These are phyloP conservation scores for Emydoidea blandingii DNA, from an alignment of 2,797 vertebrate species.

Conservation along the genomic window DNA sequence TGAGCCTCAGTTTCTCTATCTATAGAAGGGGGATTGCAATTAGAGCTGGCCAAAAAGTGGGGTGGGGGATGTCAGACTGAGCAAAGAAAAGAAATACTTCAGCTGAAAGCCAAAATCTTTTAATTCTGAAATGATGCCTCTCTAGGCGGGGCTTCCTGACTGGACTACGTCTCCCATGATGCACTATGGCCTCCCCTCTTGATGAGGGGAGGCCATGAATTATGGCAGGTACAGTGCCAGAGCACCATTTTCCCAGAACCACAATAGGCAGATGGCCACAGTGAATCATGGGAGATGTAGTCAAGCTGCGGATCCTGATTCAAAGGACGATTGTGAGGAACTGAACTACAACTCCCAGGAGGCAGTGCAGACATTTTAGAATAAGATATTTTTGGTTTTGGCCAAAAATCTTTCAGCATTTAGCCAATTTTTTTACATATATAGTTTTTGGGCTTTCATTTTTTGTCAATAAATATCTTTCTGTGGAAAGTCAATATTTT, in stretches of 20 bases:
- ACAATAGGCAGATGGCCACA: neutral
- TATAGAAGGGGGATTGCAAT: neutral
- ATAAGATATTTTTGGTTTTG: neutral
- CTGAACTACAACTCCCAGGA: neutral
- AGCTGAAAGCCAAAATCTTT: no score
- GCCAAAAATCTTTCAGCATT: neutral
- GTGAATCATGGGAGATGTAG: no score
- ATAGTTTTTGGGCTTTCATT: neutral
- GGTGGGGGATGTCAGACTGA: neutral
- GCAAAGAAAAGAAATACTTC: no score
- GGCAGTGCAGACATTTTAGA: neutral
- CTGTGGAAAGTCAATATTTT: slow-evolving; percentile 12
- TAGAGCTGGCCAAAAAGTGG: neutral
- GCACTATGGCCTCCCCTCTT: no score
- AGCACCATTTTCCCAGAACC: neutral
- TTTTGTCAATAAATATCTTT: neutral
- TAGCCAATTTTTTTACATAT: neutral
- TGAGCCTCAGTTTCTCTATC: neutral
- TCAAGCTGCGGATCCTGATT: neutral
- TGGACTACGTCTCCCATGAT: no score
- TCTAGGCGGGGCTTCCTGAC: no score
- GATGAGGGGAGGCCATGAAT: no score
- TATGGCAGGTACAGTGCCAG: no score
- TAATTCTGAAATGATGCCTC: no score
- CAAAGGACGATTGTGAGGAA: neutral